Percentiles rank a stretch among this genome's conserved stretches.
Conservation (phyloP, 2,797 vertebrate genomes). For the Sebastes itinus region DNA sequence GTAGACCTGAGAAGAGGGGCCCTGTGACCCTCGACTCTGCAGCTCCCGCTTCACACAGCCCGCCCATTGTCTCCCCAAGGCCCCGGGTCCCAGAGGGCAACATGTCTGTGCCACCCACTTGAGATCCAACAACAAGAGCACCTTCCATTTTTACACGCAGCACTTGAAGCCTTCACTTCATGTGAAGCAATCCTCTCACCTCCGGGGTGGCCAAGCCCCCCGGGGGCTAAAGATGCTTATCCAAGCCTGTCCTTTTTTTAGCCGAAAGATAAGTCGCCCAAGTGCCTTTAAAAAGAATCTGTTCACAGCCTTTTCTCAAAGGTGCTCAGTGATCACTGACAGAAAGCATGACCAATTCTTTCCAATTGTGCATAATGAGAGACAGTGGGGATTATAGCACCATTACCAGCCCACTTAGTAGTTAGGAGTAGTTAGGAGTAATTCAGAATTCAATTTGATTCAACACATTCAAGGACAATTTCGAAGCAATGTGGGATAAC, state of each 20-base stretch:
- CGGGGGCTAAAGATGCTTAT: slow-evolving; percentile 79
- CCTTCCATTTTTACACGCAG: slow-evolving; percentile 84
- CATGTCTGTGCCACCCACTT: slow-evolving; percentile 82
- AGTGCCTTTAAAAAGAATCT: slow-evolving; percentile 73
- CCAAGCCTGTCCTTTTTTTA: slow-evolving; percentile 80
- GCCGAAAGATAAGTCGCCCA: slow-evolving; percentile 75
- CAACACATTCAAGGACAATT: slow-evolving; percentile 62
- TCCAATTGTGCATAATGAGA: slow-evolving; percentile 58
- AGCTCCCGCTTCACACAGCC: slow-evolving; percentile 73
- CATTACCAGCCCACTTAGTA: slow-evolving; percentile 66
- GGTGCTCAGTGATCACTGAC: slow-evolving; percentile 70
- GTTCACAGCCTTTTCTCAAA: slow-evolving; percentile 65
- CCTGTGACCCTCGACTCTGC: slow-evolving; percentile 69
- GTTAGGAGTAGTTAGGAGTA: slow-evolving; percentile 52
- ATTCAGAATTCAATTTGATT: slow-evolving; percentile 67
- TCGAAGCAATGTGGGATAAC: slow-evolving; percentile 46
- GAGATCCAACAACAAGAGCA: slow-evolving; percentile 76
- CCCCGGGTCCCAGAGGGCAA: slow-evolving; percentile 68
- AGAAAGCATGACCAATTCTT: slow-evolving; percentile 59
- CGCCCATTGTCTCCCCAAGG: slow-evolving; percentile 71
- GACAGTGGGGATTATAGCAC: slow-evolving; percentile 47
- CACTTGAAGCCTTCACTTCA: slow-evolving; percentile 79
- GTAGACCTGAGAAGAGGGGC: slow-evolving; percentile 69
- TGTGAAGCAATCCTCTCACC: slow-evolving; percentile 80
- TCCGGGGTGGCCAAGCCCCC: slow-evolving; percentile 71